Percentiles rank a stretch among this genome's conserved stretches.
Evolutionary conservation across 2,888 invertebrate genomes (phyloP).

Genomic region (Hecatera dysodea): DNA sequence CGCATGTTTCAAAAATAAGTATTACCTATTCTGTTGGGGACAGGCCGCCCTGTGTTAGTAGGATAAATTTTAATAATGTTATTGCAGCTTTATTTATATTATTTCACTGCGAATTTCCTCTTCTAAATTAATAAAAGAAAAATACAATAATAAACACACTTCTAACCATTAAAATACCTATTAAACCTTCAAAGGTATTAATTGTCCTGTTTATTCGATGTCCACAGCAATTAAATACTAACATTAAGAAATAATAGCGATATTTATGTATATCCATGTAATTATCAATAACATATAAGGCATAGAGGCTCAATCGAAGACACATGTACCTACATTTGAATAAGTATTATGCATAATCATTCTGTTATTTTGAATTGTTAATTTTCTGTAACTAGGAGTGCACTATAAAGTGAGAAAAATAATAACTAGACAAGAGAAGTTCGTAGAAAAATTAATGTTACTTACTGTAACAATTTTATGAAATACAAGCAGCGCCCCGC

Average conservation of each 20-base stretch:
- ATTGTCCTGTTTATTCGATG: conserved; percentile 11
- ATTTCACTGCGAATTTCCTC: too few relatives aligned
- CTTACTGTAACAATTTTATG: background rate
- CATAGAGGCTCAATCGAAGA: conserved; percentile 22
- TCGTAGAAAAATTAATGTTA: background rate
- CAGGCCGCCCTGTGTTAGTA: too few relatives aligned
- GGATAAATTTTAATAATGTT: too few relatives aligned
- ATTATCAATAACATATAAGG: conserved; percentile 43
- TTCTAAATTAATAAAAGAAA: too few relatives aligned
- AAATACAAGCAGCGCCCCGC: too few relatives aligned
- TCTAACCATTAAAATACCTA: background rate
- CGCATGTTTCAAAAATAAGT: too few relatives aligned
- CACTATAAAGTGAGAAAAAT: conserved; percentile 16
- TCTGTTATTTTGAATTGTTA: conserved; percentile 38
- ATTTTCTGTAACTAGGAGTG: conserved; percentile 15
- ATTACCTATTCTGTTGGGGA: too few relatives aligned
- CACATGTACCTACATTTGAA: conserved; percentile 34
- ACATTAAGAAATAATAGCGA: conserved; percentile 19
- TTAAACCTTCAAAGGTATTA: background rate
- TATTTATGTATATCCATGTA: conserved; percentile 22
- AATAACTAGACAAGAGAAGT: conserved; percentile 9
- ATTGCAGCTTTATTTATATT: too few relatives aligned
- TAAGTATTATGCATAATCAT: conserved; percentile 37
- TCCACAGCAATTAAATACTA: conserved; percentile 5
- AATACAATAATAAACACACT: background rate